Conservation (phyloP, 1,140 invertebrate species). For the Pristionchus pacificus region DNA sequence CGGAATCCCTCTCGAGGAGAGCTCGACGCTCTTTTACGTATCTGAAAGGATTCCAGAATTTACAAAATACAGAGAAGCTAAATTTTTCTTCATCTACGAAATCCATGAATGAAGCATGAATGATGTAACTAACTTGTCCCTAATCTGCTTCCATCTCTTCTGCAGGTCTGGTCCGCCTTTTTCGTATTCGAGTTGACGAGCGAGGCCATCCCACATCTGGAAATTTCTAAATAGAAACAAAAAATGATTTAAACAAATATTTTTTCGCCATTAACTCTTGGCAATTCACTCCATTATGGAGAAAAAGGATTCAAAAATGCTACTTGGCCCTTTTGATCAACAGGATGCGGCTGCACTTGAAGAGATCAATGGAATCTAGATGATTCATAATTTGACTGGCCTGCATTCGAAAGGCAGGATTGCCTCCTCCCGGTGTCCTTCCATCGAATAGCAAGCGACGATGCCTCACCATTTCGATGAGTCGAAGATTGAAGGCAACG, state of each 20-base stretch:
- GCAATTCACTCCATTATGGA: too few species aligned
- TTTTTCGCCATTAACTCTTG: background rate
- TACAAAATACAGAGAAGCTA: too few species aligned
- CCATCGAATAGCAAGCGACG: background rate
- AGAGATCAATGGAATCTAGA: too few species aligned
- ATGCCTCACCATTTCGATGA: background rate
- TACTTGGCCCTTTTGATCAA: too few species aligned
- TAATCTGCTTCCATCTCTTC: background rate
- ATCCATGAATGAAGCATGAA: too few species aligned
- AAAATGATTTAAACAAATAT: background rate
- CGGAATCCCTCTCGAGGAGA: too few species aligned
- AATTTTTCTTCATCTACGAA: too few species aligned
- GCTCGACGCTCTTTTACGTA: background rate
- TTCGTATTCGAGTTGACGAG: background rate
- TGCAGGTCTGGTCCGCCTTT: background rate
- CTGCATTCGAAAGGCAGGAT: background rate
- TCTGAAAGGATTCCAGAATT: too few species aligned
- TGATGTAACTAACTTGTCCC: too few species aligned
- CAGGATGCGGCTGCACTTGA: too few species aligned
- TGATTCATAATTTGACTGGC: too few species aligned
- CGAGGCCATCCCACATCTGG: background rate
- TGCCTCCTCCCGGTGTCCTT: background rate
- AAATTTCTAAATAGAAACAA: background rate
- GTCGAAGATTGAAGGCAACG: background rate
- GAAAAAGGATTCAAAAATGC: too few species aligned